Evolutionary conservation across 1,140 invertebrate genomes (phyloP), one percentile per base, ranked within the genome.

Genomic region (Druon quercuslanigerum): DNA sequence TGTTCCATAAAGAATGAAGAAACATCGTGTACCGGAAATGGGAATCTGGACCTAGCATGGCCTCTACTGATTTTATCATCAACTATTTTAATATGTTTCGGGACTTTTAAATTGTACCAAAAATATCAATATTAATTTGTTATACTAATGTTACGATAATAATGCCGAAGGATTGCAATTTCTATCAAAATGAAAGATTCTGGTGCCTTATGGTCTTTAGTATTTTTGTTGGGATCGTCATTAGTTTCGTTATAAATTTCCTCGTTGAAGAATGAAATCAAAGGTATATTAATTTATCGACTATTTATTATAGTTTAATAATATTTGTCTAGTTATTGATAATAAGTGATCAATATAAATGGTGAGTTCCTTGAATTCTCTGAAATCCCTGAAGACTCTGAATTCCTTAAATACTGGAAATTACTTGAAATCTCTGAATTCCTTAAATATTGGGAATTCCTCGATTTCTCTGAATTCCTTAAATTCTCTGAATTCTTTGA

Each of bases 1-100:
- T 72, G 71, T 17, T 66, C 13, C n/a, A 6, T 25, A 9, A 66
- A 66, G 9, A 40, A 66, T 40, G 25, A 40, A 12, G 40, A 8
- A 0, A 2, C 40, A 46, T 11, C 8, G 1, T 1, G 3, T 40
- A n/a, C 56, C 1, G 60, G 25, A 40, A n/a, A 16, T 66, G 13
- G 6, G 16, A 40, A 40, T 8, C 40, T 60, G 50, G 77, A 81
- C 51, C 57, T 79, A 9, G 2, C 51, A 17, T 80, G 77, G 79
- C 66, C 79, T 5, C 9, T 80, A 57, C 46, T 46, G 13, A 51
- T 80, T 14, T 70, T 80, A 50, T 20, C 73, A 52, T 51, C 78
- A 8, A 51, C 19, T 12, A 71, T 75, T 50, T 11, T 46, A 19
- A 51, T 80, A 51, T 79, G 19, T 19, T 66, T 80, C 40, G 60